These are phyloP conservation scores for Gadopsis marmoratus DNA, from an alignment of 2,797 vertebrate genomes.

Conservation along the genomic window DNA sequence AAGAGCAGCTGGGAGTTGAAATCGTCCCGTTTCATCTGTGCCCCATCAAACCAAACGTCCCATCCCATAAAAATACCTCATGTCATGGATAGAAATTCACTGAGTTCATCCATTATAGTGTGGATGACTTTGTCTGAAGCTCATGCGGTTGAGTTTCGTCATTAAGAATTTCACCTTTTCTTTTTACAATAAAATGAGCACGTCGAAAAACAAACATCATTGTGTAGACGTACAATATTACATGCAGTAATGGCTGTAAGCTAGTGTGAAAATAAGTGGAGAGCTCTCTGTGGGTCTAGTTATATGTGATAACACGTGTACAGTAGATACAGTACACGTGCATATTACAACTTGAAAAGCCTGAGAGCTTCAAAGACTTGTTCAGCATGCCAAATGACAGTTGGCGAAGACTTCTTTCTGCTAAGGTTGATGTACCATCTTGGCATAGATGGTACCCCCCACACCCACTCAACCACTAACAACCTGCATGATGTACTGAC, in stretches of 20 bases:
- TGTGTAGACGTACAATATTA: background rate
- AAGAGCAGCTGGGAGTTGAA: background rate
- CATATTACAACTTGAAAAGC: slow-evolving; percentile 19
- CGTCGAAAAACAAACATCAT: background rate
- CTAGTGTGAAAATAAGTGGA: slow-evolving; percentile 18
- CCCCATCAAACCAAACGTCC: background rate
- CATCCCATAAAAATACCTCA: background rate
- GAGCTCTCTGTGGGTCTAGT: slow-evolving; percentile 20
- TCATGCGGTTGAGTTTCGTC: background rate
- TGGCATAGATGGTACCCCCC: slow-evolving; percentile 16
- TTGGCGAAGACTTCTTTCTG: slow-evolving; percentile 21
- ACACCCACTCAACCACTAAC: slow-evolving; percentile 23
- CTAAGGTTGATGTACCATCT: slow-evolving; percentile 35
- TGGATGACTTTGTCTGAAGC: background rate
- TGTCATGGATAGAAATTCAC: background rate
- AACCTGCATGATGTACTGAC: slow-evolving; percentile 28
- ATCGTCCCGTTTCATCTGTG: background rate
- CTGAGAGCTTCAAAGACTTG: slow-evolving; percentile 15
- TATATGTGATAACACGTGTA: slow-evolving; percentile 20
- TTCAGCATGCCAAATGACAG: slow-evolving; percentile 33
- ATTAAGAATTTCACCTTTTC: background rate
- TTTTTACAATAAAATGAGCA: background rate
- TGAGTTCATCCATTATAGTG: background rate
- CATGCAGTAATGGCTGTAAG: background rate
- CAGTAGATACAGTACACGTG: slow-evolving; percentile 8